phyloP scores from a whole-genome alignment of 2,888 invertebrate species.

The Lissocephala sabroskyi region DNA sequence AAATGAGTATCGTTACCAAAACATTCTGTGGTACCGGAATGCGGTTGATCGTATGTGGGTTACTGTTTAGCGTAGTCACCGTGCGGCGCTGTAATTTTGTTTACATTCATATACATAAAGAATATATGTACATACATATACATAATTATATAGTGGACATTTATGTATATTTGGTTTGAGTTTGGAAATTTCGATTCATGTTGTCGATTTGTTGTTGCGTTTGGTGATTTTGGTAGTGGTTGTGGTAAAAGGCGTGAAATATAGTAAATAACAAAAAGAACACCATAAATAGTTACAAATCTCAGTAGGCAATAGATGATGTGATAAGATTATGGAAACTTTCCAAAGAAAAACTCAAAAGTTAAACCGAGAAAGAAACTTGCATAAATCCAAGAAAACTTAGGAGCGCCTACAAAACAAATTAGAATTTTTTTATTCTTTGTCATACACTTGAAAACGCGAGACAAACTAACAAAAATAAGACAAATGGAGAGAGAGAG shows the following conservation, averaged over 20 bases:
- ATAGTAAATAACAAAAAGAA: conserved; percentile 46
- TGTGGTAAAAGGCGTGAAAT: conserved; percentile 52
- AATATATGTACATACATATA: background rate
- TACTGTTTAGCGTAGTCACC: conserved; percentile 73
- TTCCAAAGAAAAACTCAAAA: no score
- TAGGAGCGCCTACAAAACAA: no score
- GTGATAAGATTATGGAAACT: no score
- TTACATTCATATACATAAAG: no score
- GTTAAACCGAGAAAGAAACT: no score
- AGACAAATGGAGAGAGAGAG: no score
- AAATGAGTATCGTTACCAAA: conserved; percentile 70
- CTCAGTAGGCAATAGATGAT: no score
- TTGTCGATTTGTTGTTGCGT: conserved; percentile 29
- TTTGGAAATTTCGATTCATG: conserved; percentile 19
- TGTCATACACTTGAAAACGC: no score
- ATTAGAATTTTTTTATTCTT: no score
- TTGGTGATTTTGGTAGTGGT: conserved; percentile 35
- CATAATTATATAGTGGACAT: no score
- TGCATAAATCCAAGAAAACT: no score
- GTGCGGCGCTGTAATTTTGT: conserved; percentile 73
- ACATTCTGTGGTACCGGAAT: conserved; percentile 74
- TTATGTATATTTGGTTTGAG: conserved; percentile 27
- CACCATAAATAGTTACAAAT: conserved; percentile 52
- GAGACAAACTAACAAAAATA: no score
- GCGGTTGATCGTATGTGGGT: conserved; percentile 74